These are phyloP conservation scores for Liolophura sinensis DNA, from an alignment of 1,140 invertebrate species.

Conservation along the genomic window DNA sequence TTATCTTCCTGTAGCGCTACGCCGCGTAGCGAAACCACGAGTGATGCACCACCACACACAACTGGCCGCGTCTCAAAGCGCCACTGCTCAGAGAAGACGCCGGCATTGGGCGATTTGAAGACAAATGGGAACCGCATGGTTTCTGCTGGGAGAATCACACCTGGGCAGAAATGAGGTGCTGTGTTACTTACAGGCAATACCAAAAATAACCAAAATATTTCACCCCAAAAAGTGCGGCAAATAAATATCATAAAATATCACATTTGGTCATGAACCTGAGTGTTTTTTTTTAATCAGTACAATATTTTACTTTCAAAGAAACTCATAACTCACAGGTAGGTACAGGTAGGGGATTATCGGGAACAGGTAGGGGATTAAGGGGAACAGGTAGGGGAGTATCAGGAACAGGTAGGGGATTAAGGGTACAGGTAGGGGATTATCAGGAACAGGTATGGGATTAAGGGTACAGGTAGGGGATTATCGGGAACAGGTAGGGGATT, in stretches of 20 bases:
- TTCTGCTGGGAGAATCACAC: conserved; percentile 57
- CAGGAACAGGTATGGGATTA: no score
- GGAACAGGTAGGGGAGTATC: no score
- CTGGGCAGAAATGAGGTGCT: conserved; percentile 20
- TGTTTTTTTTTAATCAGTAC: no score
- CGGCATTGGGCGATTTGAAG: conserved; percentile 57
- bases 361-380: no score
- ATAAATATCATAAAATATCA: background rate
- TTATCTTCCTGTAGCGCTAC: conserved; percentile 55
- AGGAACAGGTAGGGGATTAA: no score
- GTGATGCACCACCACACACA: conserved; percentile 48
- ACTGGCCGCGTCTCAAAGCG: conserved; percentile 54
- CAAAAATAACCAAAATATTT: background rate
- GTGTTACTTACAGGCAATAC: background rate
- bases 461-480: no score
- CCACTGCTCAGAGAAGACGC: conserved; percentile 58
- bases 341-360: no score
- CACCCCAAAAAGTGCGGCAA: background rate
- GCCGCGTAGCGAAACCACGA: conserved; percentile 54
- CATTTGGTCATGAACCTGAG: no score
- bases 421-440: no score
- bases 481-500: no score
- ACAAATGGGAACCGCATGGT: conserved; percentile 56
- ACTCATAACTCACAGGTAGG: no score
- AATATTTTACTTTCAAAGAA: no score